Base-by-base conservation (phyloP, 2,888 invertebrate genomes). In the Athalia cordata region DNA sequence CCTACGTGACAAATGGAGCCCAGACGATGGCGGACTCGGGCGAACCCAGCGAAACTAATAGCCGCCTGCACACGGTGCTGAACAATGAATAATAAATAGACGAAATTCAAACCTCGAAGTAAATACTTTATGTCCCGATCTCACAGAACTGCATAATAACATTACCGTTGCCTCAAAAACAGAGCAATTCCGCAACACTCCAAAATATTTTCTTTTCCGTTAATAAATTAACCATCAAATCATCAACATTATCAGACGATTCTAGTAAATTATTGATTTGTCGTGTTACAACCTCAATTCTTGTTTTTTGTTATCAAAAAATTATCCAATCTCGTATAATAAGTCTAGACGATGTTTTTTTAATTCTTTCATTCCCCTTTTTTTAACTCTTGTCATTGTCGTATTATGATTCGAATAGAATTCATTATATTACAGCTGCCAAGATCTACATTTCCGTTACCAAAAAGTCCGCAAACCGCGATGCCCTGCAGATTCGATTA, bases 401-500 rank as follows among this genome's bases (percentile, higher is more conserved):
- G 55, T 55, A n/a, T 11, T 55, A 55, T 55, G 4, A 55, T 29
- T 29, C 52, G 68, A 68, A 29, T 29, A 55, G 3, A 68, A 50
- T 68, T 50, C 29, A 52, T 11, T 68, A 52, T 55, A 52, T 55
- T 55, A 6, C 52, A 72, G 59, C 59, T 57, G 57, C 59, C 72
- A 72, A 57, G 72, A 13, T 72, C n/a, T 57, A 72, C 59, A 59
- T 72, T 72, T 72, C 72, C 72, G 72, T 59, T 72, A 11, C 72
- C 57, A 15, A 8, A 45, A 65, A 9, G 8, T 59, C 57, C 8
- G 13, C 15, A 11, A 72, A 72, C 45, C 52, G 57, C 29, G 52
- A n/a, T 4, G 9, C 43, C n/a, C 8, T 8, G 43, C 13, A 61
- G 15, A 61, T 61, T 61, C 15, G 2, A 15, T 62, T 62, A 15